phyloP scores from a whole-genome alignment of 1,140 invertebrate genomes.

The Drosophila neocordata region DNA sequence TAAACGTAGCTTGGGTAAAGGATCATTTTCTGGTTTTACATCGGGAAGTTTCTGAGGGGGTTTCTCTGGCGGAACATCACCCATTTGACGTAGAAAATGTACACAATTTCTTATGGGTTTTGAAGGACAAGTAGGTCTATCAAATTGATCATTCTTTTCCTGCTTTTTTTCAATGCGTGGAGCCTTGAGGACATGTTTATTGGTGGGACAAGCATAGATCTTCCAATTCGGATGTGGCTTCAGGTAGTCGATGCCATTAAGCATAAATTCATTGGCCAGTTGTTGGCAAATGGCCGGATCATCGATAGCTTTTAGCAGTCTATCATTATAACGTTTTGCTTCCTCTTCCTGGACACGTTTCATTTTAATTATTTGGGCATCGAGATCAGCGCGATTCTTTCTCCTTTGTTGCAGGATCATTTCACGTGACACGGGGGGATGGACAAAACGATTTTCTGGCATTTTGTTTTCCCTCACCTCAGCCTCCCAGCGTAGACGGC shows the following conservation, averaged over 20 bases:
- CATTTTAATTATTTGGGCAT: constrained; percentile 65
- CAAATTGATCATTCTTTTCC: constrained; percentile 21
- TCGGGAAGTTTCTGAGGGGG: not conserved
- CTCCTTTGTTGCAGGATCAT: constrained; percentile 40
- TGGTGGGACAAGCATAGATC: constrained; percentile 56
- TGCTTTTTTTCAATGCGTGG: constrained; percentile 28
- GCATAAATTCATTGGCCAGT: constrained; percentile 55
- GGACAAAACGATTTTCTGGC: constrained; percentile 70
- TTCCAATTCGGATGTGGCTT: constrained; percentile 72
- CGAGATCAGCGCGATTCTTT: constrained; percentile 48
- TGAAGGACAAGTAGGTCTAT: constrained; percentile 45
- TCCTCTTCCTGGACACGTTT: constrained; percentile 65
- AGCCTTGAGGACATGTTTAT: constrained; percentile 40
- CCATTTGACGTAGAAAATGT: constrained; percentile 24
- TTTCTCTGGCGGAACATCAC: constrained; percentile 15
- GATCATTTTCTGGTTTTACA: not conserved
- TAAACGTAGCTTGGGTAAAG: not conserved
- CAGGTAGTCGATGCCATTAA: constrained; percentile 54
- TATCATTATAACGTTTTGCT: constrained; percentile 45
- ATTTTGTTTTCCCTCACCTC: constrained; percentile 66
- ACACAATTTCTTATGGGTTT: constrained; percentile 37
- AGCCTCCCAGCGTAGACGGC: constrained; percentile 48
- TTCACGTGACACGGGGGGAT: constrained; percentile 51
- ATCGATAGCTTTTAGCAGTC: constrained; percentile 52
- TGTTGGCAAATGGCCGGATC: constrained; percentile 57